phyloP scores from a whole-genome alignment of 2,888 invertebrate species.

The Ochlodes sylvanus region DNA sequence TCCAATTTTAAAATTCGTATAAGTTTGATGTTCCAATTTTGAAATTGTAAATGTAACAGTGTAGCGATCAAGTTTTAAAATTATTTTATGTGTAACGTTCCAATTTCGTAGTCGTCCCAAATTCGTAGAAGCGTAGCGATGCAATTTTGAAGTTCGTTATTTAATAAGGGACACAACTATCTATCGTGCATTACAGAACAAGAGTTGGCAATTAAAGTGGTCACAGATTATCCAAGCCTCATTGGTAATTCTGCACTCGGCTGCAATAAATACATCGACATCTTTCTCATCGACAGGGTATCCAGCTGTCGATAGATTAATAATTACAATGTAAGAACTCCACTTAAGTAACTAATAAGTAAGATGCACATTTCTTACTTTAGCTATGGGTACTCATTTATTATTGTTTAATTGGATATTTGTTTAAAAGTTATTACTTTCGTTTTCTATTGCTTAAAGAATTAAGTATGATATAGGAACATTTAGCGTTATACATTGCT shows the following conservation, averaged over 20 bases:
- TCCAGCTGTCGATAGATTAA: slow-evolving; percentile 31
- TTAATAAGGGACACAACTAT: neutral
- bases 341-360: slow-evolving; percentile 1
- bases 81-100: neutral
- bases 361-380: neutral
- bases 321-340: slow-evolving; percentile 19
- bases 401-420: neutral
- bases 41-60: neutral
- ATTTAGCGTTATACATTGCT: no score
- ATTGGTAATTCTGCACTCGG: slow-evolving; percentile 30
- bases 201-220: slow-evolving; percentile 30
- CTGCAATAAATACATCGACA: slow-evolving; percentile 40
- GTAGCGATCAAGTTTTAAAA: neutral
- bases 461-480: no score
- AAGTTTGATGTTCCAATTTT: neutral
- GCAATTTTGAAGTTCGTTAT: neutral
- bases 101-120: neutral
- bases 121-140: neutral
- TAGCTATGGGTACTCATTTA: neutral
- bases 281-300: slow-evolving; percentile 24
- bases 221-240: slow-evolving; percentile 27
- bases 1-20: neutral
- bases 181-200: neutral
- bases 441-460: no score
- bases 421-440: neutral